Evolutionary conservation across 2,888 invertebrate species (phyloP).

Genomic region (Papilio gigon): DNA sequence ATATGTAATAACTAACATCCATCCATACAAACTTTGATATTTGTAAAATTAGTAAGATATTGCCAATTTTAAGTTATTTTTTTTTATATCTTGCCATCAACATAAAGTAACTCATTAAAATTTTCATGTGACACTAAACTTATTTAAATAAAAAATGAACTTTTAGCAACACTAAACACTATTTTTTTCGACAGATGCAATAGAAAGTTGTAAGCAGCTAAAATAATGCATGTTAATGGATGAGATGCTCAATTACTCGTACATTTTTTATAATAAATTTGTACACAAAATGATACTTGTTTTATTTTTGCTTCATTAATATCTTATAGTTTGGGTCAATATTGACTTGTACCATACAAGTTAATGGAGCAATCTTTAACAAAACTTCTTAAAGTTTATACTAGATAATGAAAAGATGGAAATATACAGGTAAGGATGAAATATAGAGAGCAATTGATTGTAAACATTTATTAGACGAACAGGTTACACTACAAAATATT

Average conservation of each 20-base stretch:
- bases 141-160: too few species aligned
- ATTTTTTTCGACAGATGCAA: background rate
- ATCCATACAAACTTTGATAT: too few species aligned
- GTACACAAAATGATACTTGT: slow-evolving; percentile 20
- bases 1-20: too few species aligned
- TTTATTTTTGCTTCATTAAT: slow-evolving; percentile 24
- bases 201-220: slow-evolving; percentile 3
- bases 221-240: slow-evolving; percentile 17
- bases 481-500: background rate
- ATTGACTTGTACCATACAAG: too few species aligned
- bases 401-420: background rate
- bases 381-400: too few species aligned
- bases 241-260: slow-evolving; percentile 62
- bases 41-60: background rate
- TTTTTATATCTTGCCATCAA: slow-evolving; percentile 17
- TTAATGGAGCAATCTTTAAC: too few species aligned
- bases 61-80: background rate
- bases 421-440: background rate
- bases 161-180: too few species aligned
- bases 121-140: too few species aligned
- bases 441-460: background rate
- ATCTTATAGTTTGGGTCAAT: background rate
- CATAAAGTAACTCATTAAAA: too few species aligned
- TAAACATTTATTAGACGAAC: slow-evolving; percentile 9
- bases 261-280: slow-evolving; percentile 61